A percentile compares a stretch with the other conserved stretches of the same genome.
Evolutionary conservation across 1,140 invertebrate species (phyloP).

Genomic region (Caenorhabditis briggsae): DNA sequence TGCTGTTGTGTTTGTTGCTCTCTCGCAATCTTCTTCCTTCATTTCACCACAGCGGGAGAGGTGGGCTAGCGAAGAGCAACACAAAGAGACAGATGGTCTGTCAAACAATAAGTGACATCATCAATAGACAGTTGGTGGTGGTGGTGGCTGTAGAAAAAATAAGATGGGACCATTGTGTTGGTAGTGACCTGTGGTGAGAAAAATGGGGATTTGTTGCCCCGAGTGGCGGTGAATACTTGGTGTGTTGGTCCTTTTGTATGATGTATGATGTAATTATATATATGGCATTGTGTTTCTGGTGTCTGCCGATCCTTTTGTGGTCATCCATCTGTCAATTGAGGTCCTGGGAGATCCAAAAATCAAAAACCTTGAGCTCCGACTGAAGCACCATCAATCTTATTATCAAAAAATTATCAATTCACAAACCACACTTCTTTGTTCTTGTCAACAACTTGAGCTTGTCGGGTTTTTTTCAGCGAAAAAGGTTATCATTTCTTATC

Average conservation of each 20-base stretch:
- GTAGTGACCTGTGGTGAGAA: background rate
- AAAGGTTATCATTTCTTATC: constrained; percentile 24
- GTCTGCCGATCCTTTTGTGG: background rate
- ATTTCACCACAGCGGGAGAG: background rate
- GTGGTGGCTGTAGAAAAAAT: too few species aligned
- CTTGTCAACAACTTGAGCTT: background rate
- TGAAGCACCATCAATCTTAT: too few species aligned
- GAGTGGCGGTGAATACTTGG: constrained; percentile 33
- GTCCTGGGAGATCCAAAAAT: too few species aligned
- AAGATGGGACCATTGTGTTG: background rate
- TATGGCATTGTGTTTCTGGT: background rate
- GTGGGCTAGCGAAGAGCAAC: background rate
- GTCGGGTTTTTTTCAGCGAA: background rate
- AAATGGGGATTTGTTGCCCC: background rate
- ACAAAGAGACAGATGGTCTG: constrained; percentile 6
- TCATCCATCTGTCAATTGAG: too few species aligned
- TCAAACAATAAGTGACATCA: constrained; percentile 38
- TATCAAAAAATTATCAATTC: background rate
- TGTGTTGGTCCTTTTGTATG: constrained; percentile 6
- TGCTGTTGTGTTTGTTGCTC: constrained; percentile 5
- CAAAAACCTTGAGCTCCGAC: too few species aligned
- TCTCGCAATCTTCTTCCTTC: too few species aligned
- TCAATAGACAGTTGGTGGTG: constrained; percentile 4
- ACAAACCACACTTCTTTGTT: background rate
- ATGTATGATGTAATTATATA: constrained; percentile 6